Base-by-base conservation (phyloP, 2,888 invertebrate species). In the Harpalus rubripes region DNA sequence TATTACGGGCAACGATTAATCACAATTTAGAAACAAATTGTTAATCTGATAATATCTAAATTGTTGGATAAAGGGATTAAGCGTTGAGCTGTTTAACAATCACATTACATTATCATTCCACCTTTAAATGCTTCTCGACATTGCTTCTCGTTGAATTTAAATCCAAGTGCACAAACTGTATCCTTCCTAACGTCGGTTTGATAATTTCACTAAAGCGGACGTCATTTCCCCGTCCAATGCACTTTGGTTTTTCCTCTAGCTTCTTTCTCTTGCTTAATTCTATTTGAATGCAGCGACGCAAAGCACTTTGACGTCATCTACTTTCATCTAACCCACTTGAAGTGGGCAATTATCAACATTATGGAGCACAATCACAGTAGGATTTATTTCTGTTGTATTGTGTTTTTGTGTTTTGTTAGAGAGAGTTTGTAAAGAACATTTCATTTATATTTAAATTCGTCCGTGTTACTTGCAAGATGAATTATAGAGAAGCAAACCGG, bases 251-350 rank as follows among this genome's bases (percentile, higher is more conserved):
- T 72, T 41, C 18, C 16, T 18, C 16, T 16, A 6, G 7, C 15
- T 41, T 72, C 16, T 15, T 72, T n/a, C 15, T 72, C 68, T 63
- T 32, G 68, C 39, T 72, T 72, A 72, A 72, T 72, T 72, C 68
- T 15, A 72, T 72, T 26, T 22, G 63, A 59, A 63, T 63, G 63
- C 63, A 63, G 61, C 63, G 22, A 26, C 63, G 63, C 26, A 63
- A 63, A 63, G 63, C 32, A 12, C 63, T 63, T 26, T 6, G n/a
- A 52, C 32, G 26, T 8, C 41, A 8, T 72, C 10, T 16, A 15
- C 41, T 15, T n/a, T n/a, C n/a, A 5, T n/a, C 15, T 72, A 72
- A 72, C 41, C 16, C 41, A 72, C 1, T 72, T 41, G 15, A 22
- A 39, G 15, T 39, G 68, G 68, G 39, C n/a, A 39, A 72, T 72